Evolutionary conservation across 2,113 vertebrate species (phyloP).

Genomic region (Prietella phreatophila): DNA sequence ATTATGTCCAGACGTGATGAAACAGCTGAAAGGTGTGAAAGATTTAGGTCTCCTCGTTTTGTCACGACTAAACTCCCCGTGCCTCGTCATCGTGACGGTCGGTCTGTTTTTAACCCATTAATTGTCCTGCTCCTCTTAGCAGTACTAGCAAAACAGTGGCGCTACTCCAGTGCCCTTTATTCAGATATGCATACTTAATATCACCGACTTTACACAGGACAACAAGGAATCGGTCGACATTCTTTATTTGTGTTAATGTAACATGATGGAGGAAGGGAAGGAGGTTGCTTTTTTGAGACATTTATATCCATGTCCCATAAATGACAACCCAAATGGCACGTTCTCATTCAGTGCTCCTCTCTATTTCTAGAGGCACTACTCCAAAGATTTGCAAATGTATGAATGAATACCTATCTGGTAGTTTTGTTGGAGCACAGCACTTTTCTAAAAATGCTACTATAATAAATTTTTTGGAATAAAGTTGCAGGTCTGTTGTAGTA

Average conservation of each 20-base stretch:
- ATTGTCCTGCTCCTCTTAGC: conserved; percentile 21
- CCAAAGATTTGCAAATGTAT: conserved; percentile 5
- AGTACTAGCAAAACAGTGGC: conserved; percentile 7
- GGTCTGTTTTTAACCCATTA: conserved; percentile 50
- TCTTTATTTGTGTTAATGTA: neutral
- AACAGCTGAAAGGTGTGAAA: conserved; percentile 6
- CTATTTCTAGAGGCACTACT: neutral
- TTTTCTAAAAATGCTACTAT: neutral
- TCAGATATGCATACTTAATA: neutral
- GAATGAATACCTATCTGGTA: neutral
- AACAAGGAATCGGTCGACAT: neutral
- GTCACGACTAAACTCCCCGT: conserved; percentile 55
- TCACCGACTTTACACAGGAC: neutral
- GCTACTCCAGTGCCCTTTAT: neutral
- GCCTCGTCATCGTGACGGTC: conserved; percentile 53
- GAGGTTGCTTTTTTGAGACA: neutral
- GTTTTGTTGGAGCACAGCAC: neutral
- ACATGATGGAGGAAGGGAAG: neutral
- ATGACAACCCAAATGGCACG: neutral
- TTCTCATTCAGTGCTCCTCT: neutral
- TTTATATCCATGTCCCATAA: neutral
- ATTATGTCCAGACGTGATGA: neutral
- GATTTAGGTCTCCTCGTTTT: conserved; percentile 38
- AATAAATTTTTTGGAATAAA: neutral
- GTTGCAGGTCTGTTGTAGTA: neutral